Conservation (phyloP, 2,113 vertebrate species). For the Saguinus imperator region DNA sequence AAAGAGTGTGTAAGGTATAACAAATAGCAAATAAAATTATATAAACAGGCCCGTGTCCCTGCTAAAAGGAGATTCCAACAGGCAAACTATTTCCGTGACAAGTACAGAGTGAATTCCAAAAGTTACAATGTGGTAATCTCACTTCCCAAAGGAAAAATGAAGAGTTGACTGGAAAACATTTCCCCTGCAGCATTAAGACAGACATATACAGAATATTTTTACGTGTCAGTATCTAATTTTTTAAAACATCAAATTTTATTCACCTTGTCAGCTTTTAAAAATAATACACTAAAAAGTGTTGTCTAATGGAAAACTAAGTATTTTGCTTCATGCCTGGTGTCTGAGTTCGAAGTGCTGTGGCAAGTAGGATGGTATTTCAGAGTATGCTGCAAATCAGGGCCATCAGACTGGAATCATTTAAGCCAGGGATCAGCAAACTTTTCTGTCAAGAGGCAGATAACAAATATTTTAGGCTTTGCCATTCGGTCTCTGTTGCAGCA, state of each 20-base stretch:
- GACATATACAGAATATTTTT: not conserved
- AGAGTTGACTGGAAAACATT: not conserved
- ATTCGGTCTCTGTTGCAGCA: not conserved
- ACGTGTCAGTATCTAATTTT: not conserved
- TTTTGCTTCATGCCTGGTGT: not conserved
- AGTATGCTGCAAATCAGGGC: not conserved
- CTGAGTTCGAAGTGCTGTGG: not conserved
- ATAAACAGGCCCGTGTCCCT: not conserved
- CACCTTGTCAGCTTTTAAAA: not conserved
- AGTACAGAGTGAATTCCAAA: not conserved
- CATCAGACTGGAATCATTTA: not conserved
- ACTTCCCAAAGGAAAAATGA: constrained; percentile 25
- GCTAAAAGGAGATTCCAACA: not conserved
- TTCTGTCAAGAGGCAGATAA: not conserved
- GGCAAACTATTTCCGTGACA: not conserved
- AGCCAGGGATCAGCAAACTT: not conserved
- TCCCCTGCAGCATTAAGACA: not conserved
- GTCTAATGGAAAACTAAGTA: not conserved
- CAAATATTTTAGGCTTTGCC: not conserved
- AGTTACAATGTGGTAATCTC: not conserved
- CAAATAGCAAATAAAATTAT: not conserved
- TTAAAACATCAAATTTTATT: not conserved
- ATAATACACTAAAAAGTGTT: not conserved
- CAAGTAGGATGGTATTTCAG: not conserved
- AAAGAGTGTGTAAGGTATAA: not conserved